Evolutionary conservation across 2,797 vertebrate genomes (phyloP).

Genomic region (Myotis findleyi): DNA sequence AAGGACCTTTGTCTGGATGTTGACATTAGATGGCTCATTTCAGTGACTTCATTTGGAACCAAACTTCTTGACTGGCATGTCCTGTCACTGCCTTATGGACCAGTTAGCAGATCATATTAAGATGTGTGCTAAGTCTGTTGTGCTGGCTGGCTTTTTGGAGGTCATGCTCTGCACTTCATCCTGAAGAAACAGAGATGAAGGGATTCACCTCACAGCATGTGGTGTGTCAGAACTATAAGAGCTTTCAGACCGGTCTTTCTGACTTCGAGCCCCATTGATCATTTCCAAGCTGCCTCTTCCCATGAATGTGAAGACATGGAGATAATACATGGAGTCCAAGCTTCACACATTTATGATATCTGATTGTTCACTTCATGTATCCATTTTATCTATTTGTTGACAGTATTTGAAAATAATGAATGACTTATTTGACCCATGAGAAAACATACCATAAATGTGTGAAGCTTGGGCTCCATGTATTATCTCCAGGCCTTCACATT

Average conservation of each 20-base stretch:
- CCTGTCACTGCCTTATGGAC: not conserved
- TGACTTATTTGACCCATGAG: too few relatives aligned
- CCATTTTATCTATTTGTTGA: too few relatives aligned
- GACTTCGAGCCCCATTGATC: not conserved
- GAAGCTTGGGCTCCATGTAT: too few relatives aligned
- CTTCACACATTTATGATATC: not conserved
- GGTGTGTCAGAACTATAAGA: too few relatives aligned
- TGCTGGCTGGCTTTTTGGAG: not conserved
- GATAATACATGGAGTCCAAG: not conserved
- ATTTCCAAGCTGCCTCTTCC: not conserved
- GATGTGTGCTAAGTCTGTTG: not conserved
- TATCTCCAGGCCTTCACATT: not conserved
- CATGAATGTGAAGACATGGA: fast-evolving
- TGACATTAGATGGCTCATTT: not conserved
- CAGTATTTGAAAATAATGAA: too few relatives aligned
- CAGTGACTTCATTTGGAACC: not conserved
- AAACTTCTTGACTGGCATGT: not conserved
- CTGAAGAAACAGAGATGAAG: not conserved
- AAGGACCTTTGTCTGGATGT: not conserved
- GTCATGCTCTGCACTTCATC: not conserved
- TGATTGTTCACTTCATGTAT: too few relatives aligned
- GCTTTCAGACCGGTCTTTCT: not conserved
- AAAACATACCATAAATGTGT: too few relatives aligned
- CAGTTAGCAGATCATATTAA: too few relatives aligned
- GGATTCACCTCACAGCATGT: fast-evolving